These are phyloP conservation scores for Hydropsyche tenuis DNA, from an alignment of 1,140 invertebrate genomes.

Conservation along the genomic window DNA sequence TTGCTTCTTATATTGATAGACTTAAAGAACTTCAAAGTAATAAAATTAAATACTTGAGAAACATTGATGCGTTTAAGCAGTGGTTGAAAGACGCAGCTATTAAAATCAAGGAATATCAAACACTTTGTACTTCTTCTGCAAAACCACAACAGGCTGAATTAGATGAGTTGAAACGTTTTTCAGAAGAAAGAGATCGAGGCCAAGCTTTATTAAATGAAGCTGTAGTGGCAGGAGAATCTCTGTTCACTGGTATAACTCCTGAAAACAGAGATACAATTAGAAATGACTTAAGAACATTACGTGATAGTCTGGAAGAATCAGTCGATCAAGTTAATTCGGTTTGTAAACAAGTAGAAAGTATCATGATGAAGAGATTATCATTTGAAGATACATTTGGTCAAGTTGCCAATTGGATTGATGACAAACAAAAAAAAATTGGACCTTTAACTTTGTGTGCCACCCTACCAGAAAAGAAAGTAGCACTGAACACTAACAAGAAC, in stretches of 20 bases:
- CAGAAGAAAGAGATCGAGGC: constrained; percentile 78
- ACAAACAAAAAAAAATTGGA: constrained; percentile 73
- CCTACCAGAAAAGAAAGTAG: constrained; percentile 84
- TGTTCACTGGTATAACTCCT: constrained; percentile 85
- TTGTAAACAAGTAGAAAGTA: constrained; percentile 84
- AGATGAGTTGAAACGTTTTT: constrained; percentile 76
- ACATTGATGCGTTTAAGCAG: constrained; percentile 73
- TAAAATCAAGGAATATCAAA: constrained; percentile 73
- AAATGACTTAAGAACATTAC: constrained; percentile 78
- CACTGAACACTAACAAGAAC: constrained; percentile 76
- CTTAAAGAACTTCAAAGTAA: constrained; percentile 72
- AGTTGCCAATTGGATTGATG: constrained; percentile 80
- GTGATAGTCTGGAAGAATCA: constrained; percentile 83
- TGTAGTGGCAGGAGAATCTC: constrained; percentile 83
- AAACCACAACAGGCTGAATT: constrained; percentile 74
- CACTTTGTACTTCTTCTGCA: constrained; percentile 68
- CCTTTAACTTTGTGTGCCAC: constrained; percentile 75
- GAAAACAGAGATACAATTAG: constrained; percentile 86
- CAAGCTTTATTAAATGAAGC: constrained; percentile 79
- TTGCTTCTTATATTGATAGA: constrained; percentile 71
- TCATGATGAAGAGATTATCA: constrained; percentile 85
- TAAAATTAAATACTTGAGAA: constrained; percentile 70
- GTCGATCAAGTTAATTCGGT: constrained; percentile 84
- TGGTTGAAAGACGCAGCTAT: constrained; percentile 81
- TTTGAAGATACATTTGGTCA: constrained; percentile 89